Evolutionary conservation across 2,888 invertebrate species (phyloP).

Genomic region (Deilephila porcellus): DNA sequence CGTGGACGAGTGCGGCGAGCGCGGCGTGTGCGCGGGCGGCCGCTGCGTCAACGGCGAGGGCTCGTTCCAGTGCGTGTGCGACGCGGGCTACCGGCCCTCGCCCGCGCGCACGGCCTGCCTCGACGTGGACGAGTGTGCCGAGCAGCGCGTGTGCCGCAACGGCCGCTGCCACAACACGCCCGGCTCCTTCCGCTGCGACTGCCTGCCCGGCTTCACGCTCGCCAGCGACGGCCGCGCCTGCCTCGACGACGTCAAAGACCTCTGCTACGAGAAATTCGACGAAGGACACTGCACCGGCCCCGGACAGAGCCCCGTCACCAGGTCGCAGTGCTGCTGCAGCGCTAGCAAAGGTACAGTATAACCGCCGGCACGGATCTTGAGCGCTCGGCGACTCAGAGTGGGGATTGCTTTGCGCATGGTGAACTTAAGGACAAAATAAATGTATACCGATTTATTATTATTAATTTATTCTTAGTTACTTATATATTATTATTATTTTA

Average conservation of each 20-base stretch:
- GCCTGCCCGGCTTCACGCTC: conserved; percentile 91
- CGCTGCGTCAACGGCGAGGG: conserved; percentile 93
- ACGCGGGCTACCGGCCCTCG: conserved; percentile 89
- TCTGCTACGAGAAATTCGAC: conserved; percentile 91
- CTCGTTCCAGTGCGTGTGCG: conserved; percentile 93
- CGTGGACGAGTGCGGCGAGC: conserved; percentile 73
- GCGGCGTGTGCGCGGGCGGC: conserved; percentile 84
- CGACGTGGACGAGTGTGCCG: conserved; percentile 86
- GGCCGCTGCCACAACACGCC: conserved; percentile 92
- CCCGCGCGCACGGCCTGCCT: conserved; percentile 75
- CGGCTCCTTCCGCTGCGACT: conserved; percentile 92
- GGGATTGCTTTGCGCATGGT: too few relatives aligned
- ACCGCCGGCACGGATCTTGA: too few relatives aligned
- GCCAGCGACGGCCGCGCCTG: conserved; percentile 92
- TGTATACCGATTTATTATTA: too few relatives aligned
- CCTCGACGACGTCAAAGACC: conserved; percentile 90
- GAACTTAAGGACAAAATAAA: too few relatives aligned
- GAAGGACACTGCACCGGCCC: conserved; percentile 92
- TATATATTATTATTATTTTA: too few relatives aligned
- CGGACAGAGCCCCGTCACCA: conserved; percentile 90
- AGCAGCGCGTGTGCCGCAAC: conserved; percentile 91
- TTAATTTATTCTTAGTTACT: too few relatives aligned
- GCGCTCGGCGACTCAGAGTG: too few relatives aligned
- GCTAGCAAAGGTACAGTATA: conserved; percentile 79
- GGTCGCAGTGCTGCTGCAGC: conserved; percentile 94